Conservation (phyloP, 2,888 invertebrate species). For the Stenichneumon culpator region DNA sequence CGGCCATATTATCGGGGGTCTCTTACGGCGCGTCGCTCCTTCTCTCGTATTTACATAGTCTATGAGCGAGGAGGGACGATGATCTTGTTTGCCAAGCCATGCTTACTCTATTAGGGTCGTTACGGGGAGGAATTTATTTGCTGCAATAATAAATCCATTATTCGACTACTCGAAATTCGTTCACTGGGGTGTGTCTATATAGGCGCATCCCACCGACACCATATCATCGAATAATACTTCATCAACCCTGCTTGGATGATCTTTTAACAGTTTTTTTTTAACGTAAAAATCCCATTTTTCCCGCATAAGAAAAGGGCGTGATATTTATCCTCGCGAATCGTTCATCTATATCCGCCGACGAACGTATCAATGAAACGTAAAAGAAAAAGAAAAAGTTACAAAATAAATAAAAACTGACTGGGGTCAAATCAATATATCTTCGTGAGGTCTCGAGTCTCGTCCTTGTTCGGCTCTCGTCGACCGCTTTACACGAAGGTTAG, state of each 20-base stretch:
- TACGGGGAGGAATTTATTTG: constrained; percentile 84
- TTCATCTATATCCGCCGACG: neutral
- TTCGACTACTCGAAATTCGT: constrained; percentile 75
- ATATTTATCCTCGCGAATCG: neutral
- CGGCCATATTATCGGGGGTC: constrained; percentile 75
- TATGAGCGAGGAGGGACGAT: constrained; percentile 83
- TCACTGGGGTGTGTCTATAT: constrained; percentile 70
- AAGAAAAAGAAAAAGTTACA: constrained; percentile 25
- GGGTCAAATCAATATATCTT: constrained; percentile 79
- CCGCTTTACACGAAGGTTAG: constrained; percentile 82
- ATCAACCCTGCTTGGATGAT: constrained; percentile 2
- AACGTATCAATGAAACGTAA: neutral
- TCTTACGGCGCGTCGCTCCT: constrained; percentile 64
- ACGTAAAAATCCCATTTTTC: neutral
- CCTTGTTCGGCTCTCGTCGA: constrained; percentile 70
- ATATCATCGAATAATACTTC: constrained; percentile 29
- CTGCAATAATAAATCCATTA: constrained; percentile 85
- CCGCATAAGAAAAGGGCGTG: neutral
- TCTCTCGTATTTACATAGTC: constrained; percentile 83
- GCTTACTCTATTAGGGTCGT: constrained; percentile 84
- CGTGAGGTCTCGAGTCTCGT: constrained; percentile 76
- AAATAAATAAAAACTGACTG: constrained; percentile 9
- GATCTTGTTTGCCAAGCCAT: constrained; percentile 84
- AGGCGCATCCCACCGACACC: constrained; percentile 21
- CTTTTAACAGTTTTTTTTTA: constrained; percentile 1